Evolutionary conservation across 2,113 vertebrate species (phyloP).

Genomic region (Gymnarchus niloticus): DNA sequence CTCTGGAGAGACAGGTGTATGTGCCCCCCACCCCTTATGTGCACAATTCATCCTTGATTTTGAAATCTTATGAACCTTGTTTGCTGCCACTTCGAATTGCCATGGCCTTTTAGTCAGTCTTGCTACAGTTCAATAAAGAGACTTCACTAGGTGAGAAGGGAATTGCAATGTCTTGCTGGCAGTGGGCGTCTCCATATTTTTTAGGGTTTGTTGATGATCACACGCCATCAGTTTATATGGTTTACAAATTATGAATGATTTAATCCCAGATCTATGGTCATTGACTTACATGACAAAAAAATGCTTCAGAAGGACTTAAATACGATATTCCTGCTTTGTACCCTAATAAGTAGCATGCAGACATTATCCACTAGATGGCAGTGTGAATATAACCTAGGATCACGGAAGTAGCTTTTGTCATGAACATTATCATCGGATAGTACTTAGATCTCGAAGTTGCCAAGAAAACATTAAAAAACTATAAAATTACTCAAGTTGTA

Average conservation of each 20-base stretch:
- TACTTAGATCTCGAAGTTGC: neutral
- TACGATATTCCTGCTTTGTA: neutral
- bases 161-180: neutral
- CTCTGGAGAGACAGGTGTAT: neutral
- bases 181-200: neutral
- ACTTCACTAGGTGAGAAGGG: neutral
- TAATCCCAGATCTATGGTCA: neutral
- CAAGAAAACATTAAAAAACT: neutral
- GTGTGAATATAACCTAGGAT: conserved; percentile 8
- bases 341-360: neutral
- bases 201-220: neutral
- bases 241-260: conserved; percentile 4
- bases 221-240: neutral
- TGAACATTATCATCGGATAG: neutral
- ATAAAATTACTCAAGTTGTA: no score
- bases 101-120: neutral
- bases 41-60: neutral
- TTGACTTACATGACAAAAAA: conserved; percentile 3
- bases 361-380: conserved; percentile 5
- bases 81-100: no score
- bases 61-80: neutral
- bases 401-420: neutral
- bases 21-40: neutral
- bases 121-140: neutral
- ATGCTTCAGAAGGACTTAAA: neutral